These are phyloP conservation scores for Trichopria drosophilae DNA, from an alignment of 2,888 invertebrate species.

Conservation along the genomic window DNA sequence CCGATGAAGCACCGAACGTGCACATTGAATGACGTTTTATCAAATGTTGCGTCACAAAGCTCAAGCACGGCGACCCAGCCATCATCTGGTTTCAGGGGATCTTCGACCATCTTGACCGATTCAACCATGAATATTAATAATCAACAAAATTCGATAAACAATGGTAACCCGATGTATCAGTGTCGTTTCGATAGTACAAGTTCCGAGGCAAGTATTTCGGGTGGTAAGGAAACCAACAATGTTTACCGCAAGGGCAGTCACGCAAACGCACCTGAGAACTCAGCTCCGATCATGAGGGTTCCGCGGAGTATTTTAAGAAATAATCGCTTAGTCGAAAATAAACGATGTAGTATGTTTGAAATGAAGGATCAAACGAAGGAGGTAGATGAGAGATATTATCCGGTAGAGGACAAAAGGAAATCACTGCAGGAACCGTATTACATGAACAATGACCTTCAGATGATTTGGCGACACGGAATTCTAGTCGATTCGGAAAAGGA, in stretches of 20 bases:
- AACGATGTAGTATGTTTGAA: constrained; percentile 81
- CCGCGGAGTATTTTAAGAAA: constrained; percentile 74
- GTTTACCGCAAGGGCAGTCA: no score
- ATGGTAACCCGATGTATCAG: constrained; percentile 70
- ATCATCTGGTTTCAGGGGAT: constrained; percentile 84
- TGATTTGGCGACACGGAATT: constrained; percentile 44
- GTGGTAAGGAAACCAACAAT: no score
- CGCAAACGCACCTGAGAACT: no score
- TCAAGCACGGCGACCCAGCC: constrained; percentile 78
- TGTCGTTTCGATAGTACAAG: constrained; percentile 81
- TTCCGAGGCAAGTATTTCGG: constrained; percentile 75
- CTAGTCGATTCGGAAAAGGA: constrained; percentile 56
- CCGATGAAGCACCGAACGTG: constrained; percentile 61
- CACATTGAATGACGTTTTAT: constrained; percentile 63
- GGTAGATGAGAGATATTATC: constrained; percentile 56
- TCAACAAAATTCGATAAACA: constrained; percentile 60
- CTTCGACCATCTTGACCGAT: constrained; percentile 79
- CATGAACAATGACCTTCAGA: constrained; percentile 57
- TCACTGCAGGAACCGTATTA: constrained; percentile 78
- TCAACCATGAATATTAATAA: constrained; percentile 76
- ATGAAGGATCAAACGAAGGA: constrained; percentile 65
- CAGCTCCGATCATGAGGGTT: no score
- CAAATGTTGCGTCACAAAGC: constrained; percentile 66
- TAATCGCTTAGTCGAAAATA: constrained; percentile 40
- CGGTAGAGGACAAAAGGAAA: constrained; percentile 69